These are phyloP conservation scores for Bryconaethiops microstoma DNA, from an alignment of 2,797 vertebrate species.

Conservation along the genomic window DNA sequence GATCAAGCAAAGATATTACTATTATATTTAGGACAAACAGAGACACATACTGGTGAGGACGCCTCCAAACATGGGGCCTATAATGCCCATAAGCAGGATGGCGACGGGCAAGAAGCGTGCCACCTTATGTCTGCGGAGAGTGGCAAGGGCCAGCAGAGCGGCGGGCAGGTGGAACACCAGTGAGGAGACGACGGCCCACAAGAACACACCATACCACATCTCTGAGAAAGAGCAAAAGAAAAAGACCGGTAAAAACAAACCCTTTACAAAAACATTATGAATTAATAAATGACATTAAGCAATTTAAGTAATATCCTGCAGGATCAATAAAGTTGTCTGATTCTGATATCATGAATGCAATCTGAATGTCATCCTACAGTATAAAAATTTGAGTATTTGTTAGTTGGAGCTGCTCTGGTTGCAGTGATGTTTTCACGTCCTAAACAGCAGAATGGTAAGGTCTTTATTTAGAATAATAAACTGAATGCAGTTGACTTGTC, in stretches of 20 bases:
- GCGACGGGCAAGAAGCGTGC: slow-evolving; percentile 91
- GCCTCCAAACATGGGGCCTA: slow-evolving; percentile 92
- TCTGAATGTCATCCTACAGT: too few relatives aligned
- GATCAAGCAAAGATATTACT: neutral
- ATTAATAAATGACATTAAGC: too few relatives aligned
- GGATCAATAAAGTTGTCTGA: too few relatives aligned
- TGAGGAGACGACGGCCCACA: slow-evolving; percentile 93
- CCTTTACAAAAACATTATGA: neutral
- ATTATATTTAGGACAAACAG: neutral
- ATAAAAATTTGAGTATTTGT: too few relatives aligned
- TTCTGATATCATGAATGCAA: too few relatives aligned
- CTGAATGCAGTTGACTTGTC: too few relatives aligned
- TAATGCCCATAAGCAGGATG: slow-evolving; percentile 91
- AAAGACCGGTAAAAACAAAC: neutral
- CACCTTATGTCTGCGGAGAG: slow-evolving; percentile 89
- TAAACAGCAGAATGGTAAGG: too few relatives aligned
- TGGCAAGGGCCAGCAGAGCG: slow-evolving; percentile 87
- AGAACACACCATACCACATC: slow-evolving; percentile 98
- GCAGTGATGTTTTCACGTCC: too few relatives aligned
- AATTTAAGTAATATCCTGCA: too few relatives aligned
- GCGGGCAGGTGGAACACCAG: slow-evolving; percentile 92
- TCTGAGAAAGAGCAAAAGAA: slow-evolving; percentile 71
- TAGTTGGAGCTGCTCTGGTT: too few relatives aligned
- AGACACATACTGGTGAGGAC: slow-evolving; percentile 91
- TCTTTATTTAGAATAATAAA: too few relatives aligned